Conservation (phyloP, 2,797 vertebrate species). For the Periparus ater region DNA sequence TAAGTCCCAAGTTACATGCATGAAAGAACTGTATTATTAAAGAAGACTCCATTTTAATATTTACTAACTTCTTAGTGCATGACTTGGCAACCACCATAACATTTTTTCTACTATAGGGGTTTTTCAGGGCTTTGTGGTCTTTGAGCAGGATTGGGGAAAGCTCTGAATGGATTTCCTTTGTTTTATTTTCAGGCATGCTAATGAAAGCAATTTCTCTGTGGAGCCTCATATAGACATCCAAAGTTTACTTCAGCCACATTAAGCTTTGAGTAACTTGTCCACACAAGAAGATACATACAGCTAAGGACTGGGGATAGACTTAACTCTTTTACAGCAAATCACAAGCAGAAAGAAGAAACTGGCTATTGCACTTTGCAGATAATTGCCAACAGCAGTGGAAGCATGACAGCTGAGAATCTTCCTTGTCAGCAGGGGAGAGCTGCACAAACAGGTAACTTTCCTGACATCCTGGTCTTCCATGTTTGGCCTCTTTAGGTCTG, state of each 20-base stretch:
- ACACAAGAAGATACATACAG: not conserved
- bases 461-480: not conserved
- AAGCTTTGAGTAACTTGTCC: not conserved
- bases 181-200: constrained; percentile 42
- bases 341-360: not conserved
- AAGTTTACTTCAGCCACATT: not conserved
- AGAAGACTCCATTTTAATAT: constrained; percentile 51
- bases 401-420: rapidly evolving
- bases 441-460: not conserved
- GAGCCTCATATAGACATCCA: not conserved
- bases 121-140: constrained; percentile 41
- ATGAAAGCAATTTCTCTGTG: constrained; percentile 3
- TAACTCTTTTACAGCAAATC: not conserved
- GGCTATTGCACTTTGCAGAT: not conserved
- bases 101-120: constrained; percentile 6
- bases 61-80: constrained; percentile 49
- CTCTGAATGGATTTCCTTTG: constrained; percentile 39
- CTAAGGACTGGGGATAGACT: not conserved
- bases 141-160: not conserved
- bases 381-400: not conserved
- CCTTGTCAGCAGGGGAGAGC: not conserved
- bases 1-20: constrained; percentile 30
- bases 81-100: constrained; percentile 19
- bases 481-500: not conserved
- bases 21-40: constrained; percentile 17